A percentile compares a stretch with the other conserved stretches of the same genome.
These are phyloP conservation scores for Schrankia costaestrigalis DNA, from an alignment of 2,888 invertebrate genomes.

Conservation along the genomic window DNA sequence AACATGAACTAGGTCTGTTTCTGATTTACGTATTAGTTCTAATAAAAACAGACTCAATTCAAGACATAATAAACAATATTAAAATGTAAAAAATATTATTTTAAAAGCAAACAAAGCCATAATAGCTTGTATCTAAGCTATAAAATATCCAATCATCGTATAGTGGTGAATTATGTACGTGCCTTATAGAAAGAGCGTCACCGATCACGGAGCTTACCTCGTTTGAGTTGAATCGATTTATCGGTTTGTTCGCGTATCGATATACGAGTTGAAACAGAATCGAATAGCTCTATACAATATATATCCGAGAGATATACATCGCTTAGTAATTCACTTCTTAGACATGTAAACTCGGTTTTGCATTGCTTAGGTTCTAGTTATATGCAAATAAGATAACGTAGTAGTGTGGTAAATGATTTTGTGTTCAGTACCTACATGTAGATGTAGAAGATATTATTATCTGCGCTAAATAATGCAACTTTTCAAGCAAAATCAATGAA, in stretches of 20 bases:
- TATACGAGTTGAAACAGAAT: slow-evolving; percentile 20
- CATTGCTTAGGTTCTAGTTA: slow-evolving; percentile 15
- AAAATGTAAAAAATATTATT: neutral
- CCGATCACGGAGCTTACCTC: slow-evolving; percentile 36
- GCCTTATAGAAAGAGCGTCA: slow-evolving; percentile 27
- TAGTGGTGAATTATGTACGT: slow-evolving; percentile 34
- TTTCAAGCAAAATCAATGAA: too few relatives aligned
- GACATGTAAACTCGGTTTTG: slow-evolving; percentile 26
- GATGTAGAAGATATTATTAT: too few relatives aligned
- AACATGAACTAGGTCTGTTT: too few relatives aligned
- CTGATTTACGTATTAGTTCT: too few relatives aligned
- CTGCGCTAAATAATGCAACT: too few relatives aligned
- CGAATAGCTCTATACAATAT: too few relatives aligned
- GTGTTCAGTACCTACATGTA: too few relatives aligned
- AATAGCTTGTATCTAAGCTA: slow-evolving; percentile 16
- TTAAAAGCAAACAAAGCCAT: slow-evolving; percentile 15
- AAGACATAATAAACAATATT: too few relatives aligned
- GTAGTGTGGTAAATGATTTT: too few relatives aligned
- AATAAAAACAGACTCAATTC: too few relatives aligned
- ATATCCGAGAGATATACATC: too few relatives aligned
- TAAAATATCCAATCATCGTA: slow-evolving; percentile 42
- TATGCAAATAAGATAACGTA: slow-evolving; percentile 14
- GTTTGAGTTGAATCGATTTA: slow-evolving; percentile 35
- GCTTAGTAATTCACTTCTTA: too few relatives aligned
- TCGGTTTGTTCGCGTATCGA: slow-evolving; percentile 23